Evolutionary conservation across 2,888 invertebrate species (phyloP).

Genomic region (Mythimna impura): DNA sequence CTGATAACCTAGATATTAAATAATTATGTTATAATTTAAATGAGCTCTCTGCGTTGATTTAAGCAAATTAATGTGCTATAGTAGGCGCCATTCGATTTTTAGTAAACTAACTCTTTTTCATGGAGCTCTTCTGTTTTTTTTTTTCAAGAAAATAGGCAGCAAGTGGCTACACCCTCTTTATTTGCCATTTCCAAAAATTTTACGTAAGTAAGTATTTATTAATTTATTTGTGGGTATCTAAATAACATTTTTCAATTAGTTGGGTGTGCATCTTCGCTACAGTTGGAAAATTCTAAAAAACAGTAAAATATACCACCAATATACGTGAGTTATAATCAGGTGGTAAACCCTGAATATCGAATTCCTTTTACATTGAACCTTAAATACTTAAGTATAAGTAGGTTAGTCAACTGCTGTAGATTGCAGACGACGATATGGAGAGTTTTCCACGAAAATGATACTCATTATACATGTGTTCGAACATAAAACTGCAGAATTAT

Average conservation of each 20-base stretch:
- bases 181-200: background rate
- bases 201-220: accelerated
- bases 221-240: background rate
- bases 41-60: constrained; percentile 13
- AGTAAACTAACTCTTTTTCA: no score
- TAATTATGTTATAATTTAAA: constrained; percentile 42
- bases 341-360: constrained; percentile 25
- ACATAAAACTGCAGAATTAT: constrained; percentile 23
- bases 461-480: constrained; percentile 56
- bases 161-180: background rate
- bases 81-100: constrained; percentile 21
- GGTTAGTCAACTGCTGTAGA: constrained; percentile 74
- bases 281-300: background rate
- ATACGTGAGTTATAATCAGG: background rate
- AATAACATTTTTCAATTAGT: background rate
- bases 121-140: background rate
- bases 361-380: constrained; percentile 66
- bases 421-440: constrained; percentile 80
- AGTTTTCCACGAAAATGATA: constrained; percentile 76
- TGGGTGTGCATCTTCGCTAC: background rate
- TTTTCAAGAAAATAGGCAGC: background rate
- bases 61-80: constrained; percentile 11
- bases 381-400: constrained; percentile 65
- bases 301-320: background rate
- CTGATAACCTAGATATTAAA: constrained; percentile 57